Conservation (phyloP, 1,140 invertebrate genomes). For the Macrocentrus cingulum region DNA sequence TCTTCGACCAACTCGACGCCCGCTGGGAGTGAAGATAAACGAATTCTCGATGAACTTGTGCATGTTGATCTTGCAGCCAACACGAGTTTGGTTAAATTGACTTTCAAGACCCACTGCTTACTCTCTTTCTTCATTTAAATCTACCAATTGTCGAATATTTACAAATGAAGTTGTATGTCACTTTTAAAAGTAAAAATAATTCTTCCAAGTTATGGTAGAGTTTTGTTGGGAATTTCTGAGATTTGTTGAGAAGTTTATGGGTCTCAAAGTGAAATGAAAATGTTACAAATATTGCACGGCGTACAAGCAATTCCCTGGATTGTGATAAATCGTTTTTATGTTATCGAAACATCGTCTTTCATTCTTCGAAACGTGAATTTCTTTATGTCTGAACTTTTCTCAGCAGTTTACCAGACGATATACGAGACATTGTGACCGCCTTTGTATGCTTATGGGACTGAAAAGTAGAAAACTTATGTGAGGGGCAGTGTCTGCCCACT, state of each 20-base stretch:
- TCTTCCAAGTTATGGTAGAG: no score
- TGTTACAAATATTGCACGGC: conserved; percentile 25
- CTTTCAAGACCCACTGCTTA: not conserved
- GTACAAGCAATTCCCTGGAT: conserved; percentile 20
- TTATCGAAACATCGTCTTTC: conserved; percentile 25
- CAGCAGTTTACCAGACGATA: conserved; percentile 4
- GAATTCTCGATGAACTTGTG: conserved; percentile 16
- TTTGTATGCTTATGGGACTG: not conserved
- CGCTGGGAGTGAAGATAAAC: conserved; percentile 16
- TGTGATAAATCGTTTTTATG: conserved; percentile 31
- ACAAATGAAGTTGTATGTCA: no score
- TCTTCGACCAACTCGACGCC: not conserved
- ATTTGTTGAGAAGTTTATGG: no score
- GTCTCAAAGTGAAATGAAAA: conserved; percentile 13
- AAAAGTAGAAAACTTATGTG: conserved; percentile 11
- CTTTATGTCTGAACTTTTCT: conserved; percentile 27
- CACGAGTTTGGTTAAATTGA: not conserved
- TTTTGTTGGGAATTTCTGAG: no score
- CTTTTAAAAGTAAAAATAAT: no score
- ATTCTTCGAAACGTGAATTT: conserved; percentile 25
- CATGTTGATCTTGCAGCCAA: conserved; percentile 15
- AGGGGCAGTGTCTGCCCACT: no score
- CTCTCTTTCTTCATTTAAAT: no score
- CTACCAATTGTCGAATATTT: no score
- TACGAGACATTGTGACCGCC: conserved; percentile 15